Evolutionary conservation across 2,113 vertebrate genomes (phyloP).

Genomic region (Xyliphius kryptos): DNA sequence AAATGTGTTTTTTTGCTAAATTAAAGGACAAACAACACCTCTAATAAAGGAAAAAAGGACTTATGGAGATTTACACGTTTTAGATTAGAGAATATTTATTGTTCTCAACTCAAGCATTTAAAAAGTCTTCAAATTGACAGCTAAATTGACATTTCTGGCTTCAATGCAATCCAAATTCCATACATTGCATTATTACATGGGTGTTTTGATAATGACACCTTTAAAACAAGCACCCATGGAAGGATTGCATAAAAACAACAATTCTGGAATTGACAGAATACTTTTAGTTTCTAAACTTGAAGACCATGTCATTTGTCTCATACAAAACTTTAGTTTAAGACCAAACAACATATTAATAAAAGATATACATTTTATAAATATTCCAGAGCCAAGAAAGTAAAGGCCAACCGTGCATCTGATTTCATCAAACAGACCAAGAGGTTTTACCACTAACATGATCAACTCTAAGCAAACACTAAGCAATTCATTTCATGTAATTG

Average conservation of each 20-base stretch:
- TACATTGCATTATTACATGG: no score
- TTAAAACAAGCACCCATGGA: not conserved
- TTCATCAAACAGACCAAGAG: constrained; percentile 19
- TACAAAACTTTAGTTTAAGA: not conserved
- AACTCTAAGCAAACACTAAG: constrained; percentile 40
- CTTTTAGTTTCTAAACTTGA: not conserved
- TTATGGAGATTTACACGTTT: no score
- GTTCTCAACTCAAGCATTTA: no score
- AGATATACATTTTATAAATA: not conserved
- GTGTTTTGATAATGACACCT: no score
- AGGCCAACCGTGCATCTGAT: constrained; percentile 28
- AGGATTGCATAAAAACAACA: not conserved
- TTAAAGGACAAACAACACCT: no score
- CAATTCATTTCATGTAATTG: constrained; percentile 48
- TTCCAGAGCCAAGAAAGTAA: constrained; percentile 10
- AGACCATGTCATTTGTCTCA: not conserved
- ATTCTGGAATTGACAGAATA: not conserved
- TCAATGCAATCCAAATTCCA: no score
- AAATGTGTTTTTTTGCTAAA: no score
- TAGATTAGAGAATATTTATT: no score
- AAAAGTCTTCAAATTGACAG: no score
- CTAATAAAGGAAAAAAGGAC: no score
- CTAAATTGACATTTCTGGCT: no score
- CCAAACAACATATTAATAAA: not conserved
- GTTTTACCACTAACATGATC: constrained; percentile 44